Base-by-base conservation (phyloP, 2,113 vertebrate species). In the Epinephelus lanceolatus region DNA sequence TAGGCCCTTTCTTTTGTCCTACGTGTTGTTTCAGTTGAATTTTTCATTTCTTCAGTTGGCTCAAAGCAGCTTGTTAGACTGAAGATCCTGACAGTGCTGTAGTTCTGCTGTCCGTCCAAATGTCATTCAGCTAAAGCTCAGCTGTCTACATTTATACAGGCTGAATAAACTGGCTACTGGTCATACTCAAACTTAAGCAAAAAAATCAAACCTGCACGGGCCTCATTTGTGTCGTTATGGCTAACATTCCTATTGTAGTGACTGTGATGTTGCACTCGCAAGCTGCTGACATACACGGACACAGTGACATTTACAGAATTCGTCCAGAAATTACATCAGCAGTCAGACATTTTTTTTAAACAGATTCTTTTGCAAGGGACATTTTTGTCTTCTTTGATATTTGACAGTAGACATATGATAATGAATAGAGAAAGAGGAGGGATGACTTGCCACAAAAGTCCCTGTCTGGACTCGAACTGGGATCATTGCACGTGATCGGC, bases 51-150 rank as follows among this genome's bases (percentile, higher is more conserved):
- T 87, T 87, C 86, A 86, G 53, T 88, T 85, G 86, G 60, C 59
- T 62, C 30, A 25, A 70, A 88, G 80, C 80, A 79, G 89, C 85
- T 92, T 81, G 90, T 92, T 92, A 90, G 89, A 73, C 51, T 55
- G 83, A 63, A 27, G 80, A 67, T 63, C 76, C 79, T 81, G 88
- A 88, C 80, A 81, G 67, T 1, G 79, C 72, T 63, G 81, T 45
- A 60, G 74, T 83, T 71, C 76, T 27, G 78, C 88, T 80, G 81
- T 86, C 84, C 51, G 40, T 85, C 73, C 84, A 76, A 76, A 90
- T 45, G 75, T 78, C 78, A 53, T 49, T 71, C 79, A 40, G 51
- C 77, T 52, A 42, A 72, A 74, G 78, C 84, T 79, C 76, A 60
- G 74, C 86, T 87, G 92, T 89, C 77, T 71, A 47, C 69, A 55